Conservation (phyloP, 2,888 invertebrate species). For the Chrysina gloriosa region DNA sequence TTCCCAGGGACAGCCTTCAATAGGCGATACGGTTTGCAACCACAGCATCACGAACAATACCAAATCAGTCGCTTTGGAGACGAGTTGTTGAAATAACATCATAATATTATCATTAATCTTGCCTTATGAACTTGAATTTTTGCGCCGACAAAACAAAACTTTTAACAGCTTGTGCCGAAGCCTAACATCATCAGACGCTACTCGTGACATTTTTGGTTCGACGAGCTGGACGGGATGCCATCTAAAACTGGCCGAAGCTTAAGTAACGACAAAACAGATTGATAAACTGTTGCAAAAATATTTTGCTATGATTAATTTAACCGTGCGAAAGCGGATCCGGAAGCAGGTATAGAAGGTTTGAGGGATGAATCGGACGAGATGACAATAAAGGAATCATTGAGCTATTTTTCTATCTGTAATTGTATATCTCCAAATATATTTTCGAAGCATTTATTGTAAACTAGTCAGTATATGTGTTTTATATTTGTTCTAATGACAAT, state of each 20-base stretch:
- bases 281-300: too few relatives aligned
- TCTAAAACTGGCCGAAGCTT: too few relatives aligned
- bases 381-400: constrained; percentile 20
- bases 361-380: constrained; percentile 7
- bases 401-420: constrained; percentile 28
- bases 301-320: too few relatives aligned
- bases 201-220: constrained; percentile 2
- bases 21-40: constrained; percentile 81
- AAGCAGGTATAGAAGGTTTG: constrained; percentile 1
- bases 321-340: too few relatives aligned
- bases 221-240: constrained; percentile 10
- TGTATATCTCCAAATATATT: constrained; percentile 24
- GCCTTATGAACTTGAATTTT: constrained; percentile 8
- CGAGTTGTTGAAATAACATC: constrained; percentile 65
- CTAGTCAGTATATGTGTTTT: constrained; percentile 36
- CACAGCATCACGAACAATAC: constrained; percentile 76
- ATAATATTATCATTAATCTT: constrained; percentile 14
- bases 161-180: not conserved
- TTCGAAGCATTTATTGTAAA: constrained; percentile 34
- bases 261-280: too few relatives aligned
- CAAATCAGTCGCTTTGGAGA: constrained; percentile 66
- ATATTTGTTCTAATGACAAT: constrained; percentile 13
- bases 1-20: constrained; percentile 84
- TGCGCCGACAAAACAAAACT: constrained; percentile 4
- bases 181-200: constrained; percentile 3